A percentile compares a stretch with the other conserved stretches of the same genome.
Conservation (phyloP, 2,888 invertebrate species). For the Axea sp. region DNA sequence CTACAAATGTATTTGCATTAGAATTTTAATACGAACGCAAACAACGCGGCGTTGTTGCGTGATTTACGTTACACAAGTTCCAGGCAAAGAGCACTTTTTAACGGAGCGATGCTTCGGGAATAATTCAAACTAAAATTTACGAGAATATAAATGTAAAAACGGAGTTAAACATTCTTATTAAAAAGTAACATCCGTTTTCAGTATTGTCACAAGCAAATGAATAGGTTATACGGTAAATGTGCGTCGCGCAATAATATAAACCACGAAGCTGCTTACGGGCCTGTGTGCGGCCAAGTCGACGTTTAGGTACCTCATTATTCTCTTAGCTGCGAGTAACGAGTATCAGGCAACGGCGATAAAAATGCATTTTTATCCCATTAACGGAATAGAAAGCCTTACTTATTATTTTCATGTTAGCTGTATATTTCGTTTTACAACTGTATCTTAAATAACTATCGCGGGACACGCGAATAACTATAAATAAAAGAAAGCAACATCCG, state of each 20-base stretch:
- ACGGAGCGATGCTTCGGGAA: too few relatives aligned
- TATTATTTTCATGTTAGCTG: conserved; percentile 60
- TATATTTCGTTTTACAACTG: conserved; percentile 61
- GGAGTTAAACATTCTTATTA: too few relatives aligned
- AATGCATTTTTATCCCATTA: conserved; percentile 59
- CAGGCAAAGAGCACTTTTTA: too few relatives aligned
- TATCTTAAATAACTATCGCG: conserved; percentile 58
- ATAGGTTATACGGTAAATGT: conserved; percentile 54
- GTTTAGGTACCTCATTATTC: conserved; percentile 62
- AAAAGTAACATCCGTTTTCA: conserved; percentile 37
- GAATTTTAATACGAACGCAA: too few relatives aligned
- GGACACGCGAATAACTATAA: conserved; percentile 54
- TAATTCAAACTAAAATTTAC: too few relatives aligned
- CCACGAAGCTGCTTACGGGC: conserved; percentile 59
- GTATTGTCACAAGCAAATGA: conserved; percentile 50
- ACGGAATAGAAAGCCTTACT: conserved; percentile 60
- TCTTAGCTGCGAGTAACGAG: conserved; percentile 61
- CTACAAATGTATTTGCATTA: too few relatives aligned
- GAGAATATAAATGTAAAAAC: too few relatives aligned
- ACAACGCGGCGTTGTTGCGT: too few relatives aligned
- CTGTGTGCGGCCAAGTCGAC: conserved; percentile 45
- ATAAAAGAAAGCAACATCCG: conserved; percentile 47
- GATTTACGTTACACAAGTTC: too few relatives aligned
- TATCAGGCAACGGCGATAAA: conserved; percentile 59
- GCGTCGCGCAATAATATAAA: conserved; percentile 57